phyloP scores from a whole-genome alignment of 92 coral and sea anemone species.

The Heliopora coerulea region DNA sequence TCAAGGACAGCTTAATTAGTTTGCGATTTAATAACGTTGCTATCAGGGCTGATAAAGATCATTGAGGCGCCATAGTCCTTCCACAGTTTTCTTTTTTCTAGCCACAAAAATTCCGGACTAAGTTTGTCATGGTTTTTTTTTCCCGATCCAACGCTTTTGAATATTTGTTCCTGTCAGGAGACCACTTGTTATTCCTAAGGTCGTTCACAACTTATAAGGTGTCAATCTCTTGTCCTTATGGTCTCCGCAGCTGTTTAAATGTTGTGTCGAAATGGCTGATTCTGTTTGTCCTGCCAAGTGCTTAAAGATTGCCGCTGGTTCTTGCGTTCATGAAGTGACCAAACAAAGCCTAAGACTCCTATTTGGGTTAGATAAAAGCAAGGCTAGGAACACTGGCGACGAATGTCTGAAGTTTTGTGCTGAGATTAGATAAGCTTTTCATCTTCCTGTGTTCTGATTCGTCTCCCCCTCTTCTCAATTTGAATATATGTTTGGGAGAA shows the following conservation, averaged over 20 bases:
- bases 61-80: slow-evolving; percentile 20
- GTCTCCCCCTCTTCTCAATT: not conserved
- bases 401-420: slow-evolving; percentile 15
- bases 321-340: slow-evolving; percentile 1
- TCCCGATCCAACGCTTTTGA: too few species aligned
- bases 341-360: slow-evolving; percentile 21
- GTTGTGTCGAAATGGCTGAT: slow-evolving; percentile 8
- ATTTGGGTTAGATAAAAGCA: slow-evolving; percentile 42
- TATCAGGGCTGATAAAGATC: slow-evolving; percentile 38
- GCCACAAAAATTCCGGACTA: slow-evolving; percentile 22
- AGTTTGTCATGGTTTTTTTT: not conserved
- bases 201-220: too few species aligned
- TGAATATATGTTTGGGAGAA: not conserved
- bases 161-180: too few species aligned
- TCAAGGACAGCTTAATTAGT: slow-evolving; percentile 44
- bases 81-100: not conserved
- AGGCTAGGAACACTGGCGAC: slow-evolving; percentile 30
- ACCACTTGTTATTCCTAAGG: not conserved
- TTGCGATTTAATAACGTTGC: slow-evolving; percentile 43
- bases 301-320: slow-evolving; percentile 9
- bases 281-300: slow-evolving; percentile 8
- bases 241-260: slow-evolving; percentile 31
- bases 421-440: slow-evolving; percentile 30
- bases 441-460: not conserved
- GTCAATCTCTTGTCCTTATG: not conserved